Conservation (phyloP, 1,140 invertebrate genomes). For the Eufriesea mexicana region DNA sequence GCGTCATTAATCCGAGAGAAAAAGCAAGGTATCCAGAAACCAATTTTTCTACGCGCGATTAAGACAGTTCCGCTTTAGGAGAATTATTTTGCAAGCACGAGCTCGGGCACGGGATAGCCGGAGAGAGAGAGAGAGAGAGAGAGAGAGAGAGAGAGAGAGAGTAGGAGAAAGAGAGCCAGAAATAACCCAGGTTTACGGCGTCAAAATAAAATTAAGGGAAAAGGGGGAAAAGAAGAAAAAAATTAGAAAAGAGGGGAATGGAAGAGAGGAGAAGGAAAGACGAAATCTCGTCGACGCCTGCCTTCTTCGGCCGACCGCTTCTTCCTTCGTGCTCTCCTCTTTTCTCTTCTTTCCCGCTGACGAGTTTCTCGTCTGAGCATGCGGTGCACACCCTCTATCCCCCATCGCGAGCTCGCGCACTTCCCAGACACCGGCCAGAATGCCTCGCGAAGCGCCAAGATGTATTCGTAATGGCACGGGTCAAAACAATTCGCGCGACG, state of each 20-base stretch:
- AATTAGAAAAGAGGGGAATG: constrained; percentile 3
- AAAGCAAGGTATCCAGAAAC: not conserved
- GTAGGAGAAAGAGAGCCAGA: constrained; percentile 45
- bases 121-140: too few species aligned
- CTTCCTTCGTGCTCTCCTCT: constrained; percentile 34
- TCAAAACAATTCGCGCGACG: constrained; percentile 54
- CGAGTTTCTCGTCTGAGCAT: constrained; percentile 58
- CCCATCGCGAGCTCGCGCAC: not conserved
- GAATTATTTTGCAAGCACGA: constrained; percentile 39
- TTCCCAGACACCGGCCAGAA: constrained; percentile 3
- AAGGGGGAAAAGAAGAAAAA: constrained; percentile 11
- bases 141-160: constrained; percentile 13
- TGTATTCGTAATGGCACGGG: constrained; percentile 57
- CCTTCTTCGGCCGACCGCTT: constrained; percentile 10
- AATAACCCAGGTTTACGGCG: constrained; percentile 57
- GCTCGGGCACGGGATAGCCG: constrained; percentile 6
- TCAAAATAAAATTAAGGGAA: constrained; percentile 37
- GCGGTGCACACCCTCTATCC: constrained; percentile 34
- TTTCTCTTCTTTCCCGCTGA: constrained; percentile 25
- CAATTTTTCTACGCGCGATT: not conserved
- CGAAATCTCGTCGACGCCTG: constrained; percentile 59
- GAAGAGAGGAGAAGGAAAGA: constrained; percentile 41
- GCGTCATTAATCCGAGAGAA: not conserved
- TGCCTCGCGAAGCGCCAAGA: constrained; percentile 20
- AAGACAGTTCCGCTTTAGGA: constrained; percentile 2